phyloP scores from a whole-genome alignment of 1,140 invertebrate genomes.

The Parasteatoda tepidariorum region DNA sequence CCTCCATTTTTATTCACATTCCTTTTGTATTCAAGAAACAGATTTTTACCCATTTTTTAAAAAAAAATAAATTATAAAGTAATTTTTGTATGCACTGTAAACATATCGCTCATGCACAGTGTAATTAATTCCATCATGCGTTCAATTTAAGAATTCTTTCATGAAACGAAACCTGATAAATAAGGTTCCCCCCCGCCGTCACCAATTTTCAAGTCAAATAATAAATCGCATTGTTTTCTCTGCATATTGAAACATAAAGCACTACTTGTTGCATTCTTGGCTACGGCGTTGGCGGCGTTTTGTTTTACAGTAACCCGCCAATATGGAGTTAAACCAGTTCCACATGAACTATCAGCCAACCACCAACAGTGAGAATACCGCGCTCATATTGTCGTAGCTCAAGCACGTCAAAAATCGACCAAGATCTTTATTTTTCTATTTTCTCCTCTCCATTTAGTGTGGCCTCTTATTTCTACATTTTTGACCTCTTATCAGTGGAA shows the following conservation, averaged over 20 bases:
- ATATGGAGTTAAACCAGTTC: slow-evolving; percentile 52
- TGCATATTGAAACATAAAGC: background rate
- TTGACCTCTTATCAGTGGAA: slow-evolving; percentile 52
- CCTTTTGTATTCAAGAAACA: too few species aligned
- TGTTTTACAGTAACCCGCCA: slow-evolving; percentile 32
- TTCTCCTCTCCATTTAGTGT: slow-evolving; percentile 26
- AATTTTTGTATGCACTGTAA: too few species aligned
- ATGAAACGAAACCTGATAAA: too few species aligned
- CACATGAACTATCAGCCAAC: slow-evolving; percentile 40
- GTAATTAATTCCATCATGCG: too few species aligned
- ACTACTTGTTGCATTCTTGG: slow-evolving; percentile 45
- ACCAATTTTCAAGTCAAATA: background rate
- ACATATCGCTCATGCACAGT: too few species aligned
- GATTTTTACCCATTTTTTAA: too few species aligned
- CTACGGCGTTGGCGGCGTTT: slow-evolving; percentile 42
- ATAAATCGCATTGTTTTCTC: background rate
- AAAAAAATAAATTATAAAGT: too few species aligned
- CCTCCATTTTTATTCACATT: too few species aligned
- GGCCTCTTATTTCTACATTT: slow-evolving; percentile 2
- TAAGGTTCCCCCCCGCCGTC: too few species aligned
- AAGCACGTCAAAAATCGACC: slow-evolving; percentile 36
- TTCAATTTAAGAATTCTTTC: too few species aligned
- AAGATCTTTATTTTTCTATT: too few species aligned
- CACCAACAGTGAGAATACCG: slow-evolving; percentile 21
- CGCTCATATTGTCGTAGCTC: slow-evolving; percentile 20